Conservation (phyloP, 2,113 vertebrate genomes). For the Malurus elegans region DNA sequence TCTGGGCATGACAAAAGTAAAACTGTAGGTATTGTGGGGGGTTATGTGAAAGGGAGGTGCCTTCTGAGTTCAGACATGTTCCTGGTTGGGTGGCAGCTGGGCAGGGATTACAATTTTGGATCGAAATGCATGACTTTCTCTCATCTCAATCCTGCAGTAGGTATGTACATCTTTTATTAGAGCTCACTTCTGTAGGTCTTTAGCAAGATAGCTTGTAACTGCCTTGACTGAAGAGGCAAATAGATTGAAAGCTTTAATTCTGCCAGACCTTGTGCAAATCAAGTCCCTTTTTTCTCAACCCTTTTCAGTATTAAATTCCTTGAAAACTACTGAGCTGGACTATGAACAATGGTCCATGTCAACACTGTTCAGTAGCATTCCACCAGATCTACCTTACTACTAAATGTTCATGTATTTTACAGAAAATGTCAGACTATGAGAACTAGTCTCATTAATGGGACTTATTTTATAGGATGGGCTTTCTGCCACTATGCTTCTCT, state of each 20-base stretch:
- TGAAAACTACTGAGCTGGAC: neutral
- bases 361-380: neutral
- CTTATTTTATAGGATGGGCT: neutral
- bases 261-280: neutral
- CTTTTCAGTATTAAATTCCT: neutral
- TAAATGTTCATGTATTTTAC: neutral
- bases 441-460: neutral
- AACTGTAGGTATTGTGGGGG: neutral
- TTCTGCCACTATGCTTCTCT: neutral
- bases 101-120: neutral
- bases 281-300: neutral
- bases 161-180: neutral
- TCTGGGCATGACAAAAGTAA: conserved; percentile 25
- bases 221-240: neutral
- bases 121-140: neutral
- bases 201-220: neutral
- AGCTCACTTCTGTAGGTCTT: neutral
- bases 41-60: neutral
- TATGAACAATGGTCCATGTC: neutral
- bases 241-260: neutral
- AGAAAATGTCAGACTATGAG: neutral
- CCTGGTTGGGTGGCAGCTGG: conserved; percentile 17
- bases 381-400: neutral
- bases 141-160: neutral
- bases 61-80: conserved; percentile 49